Evolutionary conservation across 2,113 vertebrate species (phyloP), one percentile per base, ranked within the genome.

Genomic region (Tenrec ecaudatus): DNA sequence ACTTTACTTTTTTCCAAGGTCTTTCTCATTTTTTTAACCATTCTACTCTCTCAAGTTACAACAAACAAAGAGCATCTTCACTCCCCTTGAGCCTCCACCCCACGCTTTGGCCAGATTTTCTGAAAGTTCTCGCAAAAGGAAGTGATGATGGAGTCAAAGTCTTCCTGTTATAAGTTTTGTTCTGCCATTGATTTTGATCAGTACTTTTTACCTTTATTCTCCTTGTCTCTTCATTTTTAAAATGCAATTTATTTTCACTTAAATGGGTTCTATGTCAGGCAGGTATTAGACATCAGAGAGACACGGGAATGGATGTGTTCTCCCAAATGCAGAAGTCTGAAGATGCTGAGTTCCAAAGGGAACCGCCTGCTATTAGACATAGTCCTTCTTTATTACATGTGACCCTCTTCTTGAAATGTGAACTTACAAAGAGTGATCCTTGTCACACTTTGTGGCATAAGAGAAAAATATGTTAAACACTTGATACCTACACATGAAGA

Each of bases 101-200:
- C 3, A 0, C 40, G 31, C 6, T 53, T 2, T 62, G 73, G 40
- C 0, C 29, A 27, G 27, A 40, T 3, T 40, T 40, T 40, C 40
- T 19, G 40, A 6, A 88, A 82, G n/a, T 77, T 88, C 71, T 77
- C 58, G n/a, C 53, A 92, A 82, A 29, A 60, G 0, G 12, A 7
- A 7, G 3, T 53, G 2, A 57, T 81, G 60, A 16, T 31, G 64
- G 66, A 92, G 17, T 77, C 27, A 86, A 82, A 75, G n/a, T 86
- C 2, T 90, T 84, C 16, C n/a, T 22, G 16, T 88, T 88, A 88
- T 82, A 20, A 64, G 64, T 19, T 78, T 82, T 94, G 27, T 60
- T 84, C 33, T 75, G 43, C 71, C 12, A 76, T 80, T 94, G 71
- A 95, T 78, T 93, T 62, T 57, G 19, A 88, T 17, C 20, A 12